A percentile compares a stretch with the other conserved stretches of the same genome.
These are phyloP conservation scores for Tenthredo notha DNA, from an alignment of 2,888 invertebrate genomes.

Conservation along the genomic window DNA sequence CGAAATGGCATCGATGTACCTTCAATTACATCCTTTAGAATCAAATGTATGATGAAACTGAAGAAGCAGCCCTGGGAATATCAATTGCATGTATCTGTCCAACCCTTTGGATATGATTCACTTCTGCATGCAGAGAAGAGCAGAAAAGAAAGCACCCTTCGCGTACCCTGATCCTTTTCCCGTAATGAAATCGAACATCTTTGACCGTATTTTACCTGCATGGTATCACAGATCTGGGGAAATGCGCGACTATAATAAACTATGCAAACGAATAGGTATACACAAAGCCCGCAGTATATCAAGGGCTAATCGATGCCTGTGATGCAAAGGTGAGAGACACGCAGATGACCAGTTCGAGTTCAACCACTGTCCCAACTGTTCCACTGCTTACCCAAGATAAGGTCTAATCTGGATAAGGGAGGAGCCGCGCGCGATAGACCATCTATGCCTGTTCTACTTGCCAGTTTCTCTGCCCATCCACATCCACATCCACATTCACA, in stretches of 20 bases:
- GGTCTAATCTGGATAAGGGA: constrained; percentile 49
- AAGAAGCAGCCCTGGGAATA: neutral
- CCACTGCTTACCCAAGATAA: constrained; percentile 47
- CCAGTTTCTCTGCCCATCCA: constrained; percentile 16
- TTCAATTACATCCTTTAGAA: neutral
- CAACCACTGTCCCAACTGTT: constrained; percentile 47
- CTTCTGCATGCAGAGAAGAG: neutral
- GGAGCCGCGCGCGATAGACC: constrained; percentile 44
- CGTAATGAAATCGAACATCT: neutral
- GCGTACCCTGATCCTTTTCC: neutral
- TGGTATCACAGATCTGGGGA: constrained; percentile 41
- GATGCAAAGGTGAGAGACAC: constrained; percentile 21
- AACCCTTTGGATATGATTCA: neutral
- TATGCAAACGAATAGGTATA: constrained; percentile 41
- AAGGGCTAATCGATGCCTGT: constrained; percentile 30
- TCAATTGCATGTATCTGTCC: neutral
- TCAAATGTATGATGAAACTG: neutral
- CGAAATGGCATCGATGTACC: neutral
- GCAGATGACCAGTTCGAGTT: constrained; percentile 40
- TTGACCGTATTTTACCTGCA: neutral
- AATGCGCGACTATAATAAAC: constrained; percentile 35
- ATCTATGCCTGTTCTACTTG: constrained; percentile 43
- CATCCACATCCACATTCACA: constrained; percentile 10
- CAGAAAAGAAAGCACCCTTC: neutral
- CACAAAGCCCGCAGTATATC: constrained; percentile 15